These are phyloP conservation scores for Ascidia mentula DNA, from an alignment of 23 tunicate species.

Conservation along the genomic window DNA sequence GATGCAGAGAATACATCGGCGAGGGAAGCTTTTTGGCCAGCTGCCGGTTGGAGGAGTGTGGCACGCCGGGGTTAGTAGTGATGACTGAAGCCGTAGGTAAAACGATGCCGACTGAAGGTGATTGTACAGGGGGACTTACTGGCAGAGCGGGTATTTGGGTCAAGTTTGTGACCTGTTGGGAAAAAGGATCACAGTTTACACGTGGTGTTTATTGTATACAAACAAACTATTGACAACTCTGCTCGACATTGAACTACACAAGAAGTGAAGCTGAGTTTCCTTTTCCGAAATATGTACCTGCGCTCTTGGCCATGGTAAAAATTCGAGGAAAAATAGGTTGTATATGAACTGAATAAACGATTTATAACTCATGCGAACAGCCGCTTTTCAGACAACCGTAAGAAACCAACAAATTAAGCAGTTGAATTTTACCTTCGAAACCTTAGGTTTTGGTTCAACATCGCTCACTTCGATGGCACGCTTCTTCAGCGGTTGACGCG, in stretches of 20 bases:
- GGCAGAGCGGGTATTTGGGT: neutral
- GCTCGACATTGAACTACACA: no score
- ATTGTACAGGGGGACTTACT: neutral
- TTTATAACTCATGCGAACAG: no score
- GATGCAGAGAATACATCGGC: neutral
- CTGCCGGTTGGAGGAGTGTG: neutral
- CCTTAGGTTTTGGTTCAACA: slow-evolving; percentile 20
- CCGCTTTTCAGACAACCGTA: no score
- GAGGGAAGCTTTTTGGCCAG: neutral
- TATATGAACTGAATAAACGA: no score
- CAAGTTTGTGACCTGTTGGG: neutral
- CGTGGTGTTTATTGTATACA: no score
- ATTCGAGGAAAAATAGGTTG: no score
- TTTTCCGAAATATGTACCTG: no score
- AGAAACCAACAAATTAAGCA: no score
- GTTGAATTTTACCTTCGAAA: slow-evolving; percentile 16
- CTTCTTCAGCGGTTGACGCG: slow-evolving; percentile 83
- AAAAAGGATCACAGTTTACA: no score
- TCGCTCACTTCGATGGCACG: slow-evolving; percentile 51
- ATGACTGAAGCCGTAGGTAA: neutral
- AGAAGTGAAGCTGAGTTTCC: no score
- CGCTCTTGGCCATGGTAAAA: no score
- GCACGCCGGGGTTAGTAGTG: neutral
- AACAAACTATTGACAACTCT: no score
- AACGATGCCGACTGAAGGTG: neutral